These are phyloP conservation scores for rat (Rattus norvegicus) DNA, from an alignment of 2,113 vertebrate species.

Conservation along the genomic window DNA sequence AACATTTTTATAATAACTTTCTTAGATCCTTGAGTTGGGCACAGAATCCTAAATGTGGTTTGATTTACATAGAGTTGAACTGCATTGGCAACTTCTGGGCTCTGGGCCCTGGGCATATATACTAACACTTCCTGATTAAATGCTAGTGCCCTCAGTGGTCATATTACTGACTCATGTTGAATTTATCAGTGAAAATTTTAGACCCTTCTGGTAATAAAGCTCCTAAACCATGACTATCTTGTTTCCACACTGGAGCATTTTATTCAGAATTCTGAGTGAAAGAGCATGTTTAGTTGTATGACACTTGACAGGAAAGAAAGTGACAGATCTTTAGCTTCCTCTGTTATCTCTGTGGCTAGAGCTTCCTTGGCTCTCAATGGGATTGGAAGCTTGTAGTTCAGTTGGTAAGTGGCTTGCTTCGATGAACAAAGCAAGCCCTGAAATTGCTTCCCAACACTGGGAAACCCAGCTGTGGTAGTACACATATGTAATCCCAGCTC, in stretches of 20 bases:
- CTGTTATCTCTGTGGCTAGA: slow-evolving; percentile 34
- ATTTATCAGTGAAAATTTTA: slow-evolving; percentile 62
- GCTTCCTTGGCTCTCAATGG: slow-evolving; percentile 28
- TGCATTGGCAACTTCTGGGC: neutral
- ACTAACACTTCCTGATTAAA: neutral
- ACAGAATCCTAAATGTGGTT: neutral
- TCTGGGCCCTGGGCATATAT: neutral
- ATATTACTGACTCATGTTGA: neutral
- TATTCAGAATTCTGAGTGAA: slow-evolving; percentile 51
- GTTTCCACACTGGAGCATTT: neutral
- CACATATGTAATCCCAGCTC: neutral
- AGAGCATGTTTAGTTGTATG: neutral
- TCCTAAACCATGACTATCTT: neutral
- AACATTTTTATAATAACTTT: slow-evolving; percentile 52
- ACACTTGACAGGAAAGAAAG: neutral
- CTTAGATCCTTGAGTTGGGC: slow-evolving; percentile 21
- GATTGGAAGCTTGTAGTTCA: neutral
- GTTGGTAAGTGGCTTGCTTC: neutral
- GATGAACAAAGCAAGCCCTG: neutral
- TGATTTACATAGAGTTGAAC: slow-evolving; percentile 1
- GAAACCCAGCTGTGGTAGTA: neutral
- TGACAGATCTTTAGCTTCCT: slow-evolving; percentile 22
- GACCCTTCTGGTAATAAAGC: slow-evolving; percentile 39
- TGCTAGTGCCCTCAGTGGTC: neutral
- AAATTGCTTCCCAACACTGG: neutral